Conservation (phyloP, 2,888 invertebrate genomes). For the Salticus scenicus region DNA sequence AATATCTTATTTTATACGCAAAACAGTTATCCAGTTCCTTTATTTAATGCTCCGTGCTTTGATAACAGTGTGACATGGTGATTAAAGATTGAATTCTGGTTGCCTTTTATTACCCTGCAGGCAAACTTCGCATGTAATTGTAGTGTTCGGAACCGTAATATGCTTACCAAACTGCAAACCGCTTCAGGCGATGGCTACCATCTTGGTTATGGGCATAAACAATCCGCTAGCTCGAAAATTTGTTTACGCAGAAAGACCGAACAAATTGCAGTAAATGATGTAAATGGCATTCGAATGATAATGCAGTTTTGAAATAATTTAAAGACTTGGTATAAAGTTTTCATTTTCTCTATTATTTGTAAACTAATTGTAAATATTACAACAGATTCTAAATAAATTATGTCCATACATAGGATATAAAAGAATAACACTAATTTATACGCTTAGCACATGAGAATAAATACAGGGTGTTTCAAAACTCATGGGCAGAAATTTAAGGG, state of each 20-base stretch:
- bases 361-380: too few species aligned
- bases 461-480: too few species aligned
- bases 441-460: too few species aligned
- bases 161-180: slow-evolving; percentile 1
- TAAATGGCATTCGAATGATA: too few species aligned
- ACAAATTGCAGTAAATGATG: too few species aligned
- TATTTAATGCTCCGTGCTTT: slow-evolving; percentile 31
- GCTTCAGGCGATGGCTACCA: slow-evolving; percentile 46
- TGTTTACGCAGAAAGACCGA: neutral
- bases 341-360: too few species aligned
- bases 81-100: slow-evolving; percentile 46
- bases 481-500: too few species aligned
- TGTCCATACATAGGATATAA: too few species aligned
- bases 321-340: too few species aligned
- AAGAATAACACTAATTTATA: too few species aligned
- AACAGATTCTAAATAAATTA: too few species aligned
- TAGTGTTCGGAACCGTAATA: slow-evolving; percentile 13
- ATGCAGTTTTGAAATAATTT: too few species aligned
- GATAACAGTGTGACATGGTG: slow-evolving; percentile 30
- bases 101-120: slow-evolving; percentile 4
- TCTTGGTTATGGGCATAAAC: slow-evolving; percentile 63
- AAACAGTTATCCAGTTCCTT: slow-evolving; percentile 28
- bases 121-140: slow-evolving; percentile 22
- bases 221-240: slow-evolving; percentile 60
- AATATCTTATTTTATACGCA: neutral